Conservation (phyloP, 2,888 invertebrate species). For the Mylabris sibirica region DNA sequence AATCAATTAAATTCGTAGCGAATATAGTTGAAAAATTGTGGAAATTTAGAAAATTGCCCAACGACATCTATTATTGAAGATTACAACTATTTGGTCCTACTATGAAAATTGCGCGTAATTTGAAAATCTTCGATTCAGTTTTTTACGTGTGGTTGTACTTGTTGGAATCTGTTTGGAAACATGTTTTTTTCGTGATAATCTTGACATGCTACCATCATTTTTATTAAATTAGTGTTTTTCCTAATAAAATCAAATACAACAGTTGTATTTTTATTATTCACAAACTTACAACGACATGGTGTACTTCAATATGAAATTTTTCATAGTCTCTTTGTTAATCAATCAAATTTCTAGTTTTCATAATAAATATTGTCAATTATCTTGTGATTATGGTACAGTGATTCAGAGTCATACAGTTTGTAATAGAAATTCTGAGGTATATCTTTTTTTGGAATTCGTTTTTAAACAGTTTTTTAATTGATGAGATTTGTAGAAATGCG, state of each 20-base stretch:
- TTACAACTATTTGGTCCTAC: background rate
- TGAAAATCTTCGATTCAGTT: background rate
- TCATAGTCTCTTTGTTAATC: slow-evolving; percentile 9
- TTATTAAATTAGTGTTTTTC: background rate
- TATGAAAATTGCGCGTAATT: background rate
- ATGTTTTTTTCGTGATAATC: background rate
- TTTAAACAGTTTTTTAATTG: slow-evolving; percentile 13
- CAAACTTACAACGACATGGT: background rate
- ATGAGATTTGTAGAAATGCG: slow-evolving; percentile 52
- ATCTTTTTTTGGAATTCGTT: slow-evolving; percentile 15
- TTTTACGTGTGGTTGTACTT: background rate
- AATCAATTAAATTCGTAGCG: background rate
- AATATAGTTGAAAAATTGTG: background rate
- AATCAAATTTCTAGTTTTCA: slow-evolving; percentile 25
- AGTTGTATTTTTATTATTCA: slow-evolving; percentile 1
- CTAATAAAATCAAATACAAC: background rate
- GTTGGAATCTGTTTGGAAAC: background rate
- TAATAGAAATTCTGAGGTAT: slow-evolving; percentile 40
- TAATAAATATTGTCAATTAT: slow-evolving; percentile 46
- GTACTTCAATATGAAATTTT: background rate
- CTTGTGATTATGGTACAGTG: slow-evolving; percentile 42
- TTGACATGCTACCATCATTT: background rate
- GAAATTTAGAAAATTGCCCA: background rate
- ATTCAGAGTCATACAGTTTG: slow-evolving; percentile 47
- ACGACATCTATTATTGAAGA: background rate